Conservation (phyloP, 2,113 vertebrate species). For the Ochotona princeps region DNA sequence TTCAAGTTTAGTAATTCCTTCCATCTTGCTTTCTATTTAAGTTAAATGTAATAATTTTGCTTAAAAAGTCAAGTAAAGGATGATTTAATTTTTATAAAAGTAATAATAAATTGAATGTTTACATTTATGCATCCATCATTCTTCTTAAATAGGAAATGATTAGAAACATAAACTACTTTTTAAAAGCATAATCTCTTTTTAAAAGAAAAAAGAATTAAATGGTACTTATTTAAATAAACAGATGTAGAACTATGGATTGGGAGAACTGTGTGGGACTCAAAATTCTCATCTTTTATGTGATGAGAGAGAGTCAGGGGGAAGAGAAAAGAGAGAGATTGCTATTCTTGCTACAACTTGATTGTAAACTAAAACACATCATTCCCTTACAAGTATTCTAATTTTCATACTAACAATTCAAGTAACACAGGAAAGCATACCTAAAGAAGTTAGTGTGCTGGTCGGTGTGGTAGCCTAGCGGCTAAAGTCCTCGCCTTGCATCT, state of each 20-base stretch:
- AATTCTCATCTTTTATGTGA: constrained; percentile 18
- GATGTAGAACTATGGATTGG: not conserved
- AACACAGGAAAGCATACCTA: not conserved
- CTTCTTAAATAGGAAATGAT: constrained; percentile 21
- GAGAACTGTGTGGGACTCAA: not conserved
- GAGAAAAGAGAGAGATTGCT: not conserved
- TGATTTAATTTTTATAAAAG: not conserved
- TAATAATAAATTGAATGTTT: constrained; percentile 10
- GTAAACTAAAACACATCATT: not conserved
- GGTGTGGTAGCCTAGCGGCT: too few species aligned
- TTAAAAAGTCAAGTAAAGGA: not conserved
- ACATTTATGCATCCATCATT: not conserved
- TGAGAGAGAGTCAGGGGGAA: not conserved
- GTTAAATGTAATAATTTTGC: constrained; percentile 39
- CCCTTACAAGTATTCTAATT: constrained; percentile 5
- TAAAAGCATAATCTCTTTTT: not conserved
- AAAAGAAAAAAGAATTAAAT: constrained; percentile 31
- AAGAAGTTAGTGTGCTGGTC: too few species aligned
- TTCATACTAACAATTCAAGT: constrained; percentile 39
- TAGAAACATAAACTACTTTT: not conserved
- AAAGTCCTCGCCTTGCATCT: too few species aligned
- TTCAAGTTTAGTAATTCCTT: constrained; percentile 39
- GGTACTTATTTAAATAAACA: constrained; percentile 22
- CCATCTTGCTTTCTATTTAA: not conserved
- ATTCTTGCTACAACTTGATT: not conserved